A percentile compares a stretch with the other conserved stretches of the same genome.
Evolutionary conservation across 2,888 invertebrate genomes (phyloP).

Genomic region (Octonoba sinensis): DNA sequence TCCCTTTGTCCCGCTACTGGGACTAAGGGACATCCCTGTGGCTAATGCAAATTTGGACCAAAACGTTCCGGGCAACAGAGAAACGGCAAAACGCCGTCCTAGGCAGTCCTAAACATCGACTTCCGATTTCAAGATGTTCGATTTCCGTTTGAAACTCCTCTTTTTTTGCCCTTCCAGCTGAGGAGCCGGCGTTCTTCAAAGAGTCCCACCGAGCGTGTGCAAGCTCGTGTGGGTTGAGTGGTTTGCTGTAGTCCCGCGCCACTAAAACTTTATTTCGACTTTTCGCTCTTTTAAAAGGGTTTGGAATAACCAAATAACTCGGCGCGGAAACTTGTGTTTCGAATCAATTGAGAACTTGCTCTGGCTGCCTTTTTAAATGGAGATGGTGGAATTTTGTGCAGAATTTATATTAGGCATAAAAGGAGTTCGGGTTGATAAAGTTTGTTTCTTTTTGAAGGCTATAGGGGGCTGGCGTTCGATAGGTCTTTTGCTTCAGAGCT

Average conservation of each 20-base stretch:
- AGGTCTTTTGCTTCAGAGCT: background rate
- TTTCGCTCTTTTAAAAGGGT: background rate
- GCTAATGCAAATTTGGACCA: constrained; percentile 55
- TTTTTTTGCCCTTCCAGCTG: constrained; percentile 14
- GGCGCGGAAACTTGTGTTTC: background rate
- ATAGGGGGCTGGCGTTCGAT: constrained; percentile 1
- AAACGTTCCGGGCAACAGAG: constrained; percentile 22
- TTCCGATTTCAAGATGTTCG: constrained; percentile 48
- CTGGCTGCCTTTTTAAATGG: constrained; percentile 3
- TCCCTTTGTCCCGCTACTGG: background rate
- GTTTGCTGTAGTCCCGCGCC: constrained; percentile 7
- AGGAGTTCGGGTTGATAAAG: constrained; percentile 24
- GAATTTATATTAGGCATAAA: constrained; percentile 56
- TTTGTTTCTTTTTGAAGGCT: constrained; percentile 24
- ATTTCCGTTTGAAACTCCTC: constrained; percentile 56
- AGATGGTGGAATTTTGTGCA: background rate
- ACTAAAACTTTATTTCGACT: constrained; percentile 55
- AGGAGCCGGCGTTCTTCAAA: constrained; percentile 17
- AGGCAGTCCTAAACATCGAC: constrained; percentile 31
- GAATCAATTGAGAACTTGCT: constrained; percentile 4
- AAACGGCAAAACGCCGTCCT: background rate
- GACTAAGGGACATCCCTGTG: constrained; percentile 22
- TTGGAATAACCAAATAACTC: background rate
- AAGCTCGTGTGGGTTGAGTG: constrained; percentile 9
- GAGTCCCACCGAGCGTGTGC: constrained; percentile 1